Percentiles rank a stretch among this genome's conserved stretches.
These are phyloP conservation scores for Propithecus coquereli DNA, from an alignment of 2,113 vertebrate species.

Conservation along the genomic window DNA sequence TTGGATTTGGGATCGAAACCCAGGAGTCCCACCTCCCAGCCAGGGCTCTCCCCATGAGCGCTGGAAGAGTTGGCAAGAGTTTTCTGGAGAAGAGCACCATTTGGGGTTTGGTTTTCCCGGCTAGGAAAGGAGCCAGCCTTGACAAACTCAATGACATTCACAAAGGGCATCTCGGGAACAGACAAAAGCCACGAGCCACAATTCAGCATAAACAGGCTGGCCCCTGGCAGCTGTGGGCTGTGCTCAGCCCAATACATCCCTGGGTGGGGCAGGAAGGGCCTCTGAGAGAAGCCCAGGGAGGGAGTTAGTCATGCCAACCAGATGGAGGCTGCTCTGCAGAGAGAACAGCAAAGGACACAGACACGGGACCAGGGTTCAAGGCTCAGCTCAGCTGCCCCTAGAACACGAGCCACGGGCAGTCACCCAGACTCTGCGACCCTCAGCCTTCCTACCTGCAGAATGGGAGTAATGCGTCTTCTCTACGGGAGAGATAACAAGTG, in stretches of 20 bases:
- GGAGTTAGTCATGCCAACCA: neutral
- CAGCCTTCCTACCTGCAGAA: neutral
- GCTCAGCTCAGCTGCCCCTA: neutral
- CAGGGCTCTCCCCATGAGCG: neutral
- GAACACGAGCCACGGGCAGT: neutral
- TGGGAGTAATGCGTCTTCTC: neutral
- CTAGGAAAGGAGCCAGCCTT: neutral
- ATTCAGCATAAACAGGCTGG: neutral
- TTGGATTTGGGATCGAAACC: neutral
- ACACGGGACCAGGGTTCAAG: neutral
- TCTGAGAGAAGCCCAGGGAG: neutral
- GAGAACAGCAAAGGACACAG: neutral
- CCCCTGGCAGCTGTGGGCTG: neutral
- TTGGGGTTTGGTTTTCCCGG: neutral
- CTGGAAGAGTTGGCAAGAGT: neutral
- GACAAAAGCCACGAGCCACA: slow-evolving; percentile 30
- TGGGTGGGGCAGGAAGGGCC: neutral
- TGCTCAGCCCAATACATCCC: neutral
- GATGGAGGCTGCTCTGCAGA: fast-evolving
- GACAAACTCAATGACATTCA: neutral
- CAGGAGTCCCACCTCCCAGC: neutral
- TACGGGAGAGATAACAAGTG: neutral
- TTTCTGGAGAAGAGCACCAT: neutral
- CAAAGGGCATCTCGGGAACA: slow-evolving; percentile 4
- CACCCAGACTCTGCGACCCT: neutral